phyloP scores from a whole-genome alignment of 2,113 vertebrate genomes.

The Chunga burmeisteri region DNA sequence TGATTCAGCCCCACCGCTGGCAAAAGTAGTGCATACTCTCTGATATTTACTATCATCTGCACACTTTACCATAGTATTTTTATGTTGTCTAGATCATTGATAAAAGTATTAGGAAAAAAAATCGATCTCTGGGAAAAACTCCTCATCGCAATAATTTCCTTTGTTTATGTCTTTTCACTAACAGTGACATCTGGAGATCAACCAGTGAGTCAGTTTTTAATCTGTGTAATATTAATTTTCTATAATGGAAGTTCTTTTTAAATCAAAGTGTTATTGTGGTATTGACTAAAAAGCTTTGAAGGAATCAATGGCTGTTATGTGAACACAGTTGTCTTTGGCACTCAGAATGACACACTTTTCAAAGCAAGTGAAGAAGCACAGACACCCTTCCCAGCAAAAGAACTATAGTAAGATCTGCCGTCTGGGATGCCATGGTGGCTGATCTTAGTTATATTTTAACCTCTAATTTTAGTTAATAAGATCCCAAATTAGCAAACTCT shows the following conservation, averaged over 20 bases:
- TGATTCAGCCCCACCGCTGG: neutral
- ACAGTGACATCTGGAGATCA: slow-evolving; percentile 4
- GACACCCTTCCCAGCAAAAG: neutral
- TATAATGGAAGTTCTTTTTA: slow-evolving; percentile 18
- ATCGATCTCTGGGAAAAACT: neutral
- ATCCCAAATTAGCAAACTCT: neutral
- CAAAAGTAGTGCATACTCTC: neutral
- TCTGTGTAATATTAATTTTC: neutral
- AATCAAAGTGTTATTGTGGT: neutral
- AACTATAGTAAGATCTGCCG: neutral
- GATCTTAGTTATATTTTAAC: slow-evolving; percentile 7
- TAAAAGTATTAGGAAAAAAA: neutral
- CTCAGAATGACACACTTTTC: neutral
- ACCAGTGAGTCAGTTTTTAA: neutral
- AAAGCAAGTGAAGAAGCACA: neutral
- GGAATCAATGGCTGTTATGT: neutral
- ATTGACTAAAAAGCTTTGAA: slow-evolving; percentile 40
- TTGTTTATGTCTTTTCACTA: slow-evolving; percentile 27
- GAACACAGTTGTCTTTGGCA: neutral
- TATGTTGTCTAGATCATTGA: neutral
- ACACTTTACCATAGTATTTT: neutral
- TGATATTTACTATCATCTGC: neutral
- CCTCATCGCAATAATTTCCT: neutral
- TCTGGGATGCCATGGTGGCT: neutral
- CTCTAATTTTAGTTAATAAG: neutral